phyloP scores from a whole-genome alignment of 1,140 invertebrate species.

The Nasonia vitripennis region DNA sequence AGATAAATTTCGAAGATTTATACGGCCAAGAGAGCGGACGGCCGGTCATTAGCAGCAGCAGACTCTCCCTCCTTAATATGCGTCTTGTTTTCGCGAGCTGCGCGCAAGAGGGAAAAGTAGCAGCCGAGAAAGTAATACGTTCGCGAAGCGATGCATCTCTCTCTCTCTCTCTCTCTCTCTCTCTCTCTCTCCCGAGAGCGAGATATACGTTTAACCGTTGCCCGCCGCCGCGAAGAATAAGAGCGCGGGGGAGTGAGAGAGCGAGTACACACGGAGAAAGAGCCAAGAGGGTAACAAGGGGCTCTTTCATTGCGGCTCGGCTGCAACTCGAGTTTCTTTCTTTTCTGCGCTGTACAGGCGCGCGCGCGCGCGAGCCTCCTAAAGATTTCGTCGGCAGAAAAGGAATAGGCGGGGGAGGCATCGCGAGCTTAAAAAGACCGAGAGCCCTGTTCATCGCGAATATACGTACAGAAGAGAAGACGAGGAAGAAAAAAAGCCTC shows the following conservation, averaged over 20 bases:
- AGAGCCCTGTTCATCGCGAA: neutral
- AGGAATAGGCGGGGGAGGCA: slow-evolving; percentile 47
- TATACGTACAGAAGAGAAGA: neutral
- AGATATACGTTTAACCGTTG: slow-evolving; percentile 30
- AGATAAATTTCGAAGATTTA: slow-evolving; percentile 51
- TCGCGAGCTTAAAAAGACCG: neutral
- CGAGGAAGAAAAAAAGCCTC: neutral
- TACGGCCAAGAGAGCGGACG: neutral
- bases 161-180: neutral
- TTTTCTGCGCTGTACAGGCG: slow-evolving; percentile 16
- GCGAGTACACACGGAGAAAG: slow-evolving; percentile 17
- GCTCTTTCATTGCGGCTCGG: slow-evolving; percentile 64
- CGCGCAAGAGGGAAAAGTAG: slow-evolving; percentile 10
- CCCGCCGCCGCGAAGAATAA: neutral
- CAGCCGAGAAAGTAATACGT: slow-evolving; percentile 30
- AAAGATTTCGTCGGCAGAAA: slow-evolving; percentile 60
- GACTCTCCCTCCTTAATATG: slow-evolving; percentile 16
- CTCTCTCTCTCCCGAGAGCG: neutral
- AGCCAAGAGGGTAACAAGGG: slow-evolving; percentile 63
- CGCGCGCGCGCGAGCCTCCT: slow-evolving; percentile 35
- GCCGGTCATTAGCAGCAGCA: slow-evolving; percentile 32
- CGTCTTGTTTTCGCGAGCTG: slow-evolving; percentile 25
- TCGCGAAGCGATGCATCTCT: slow-evolving; percentile 13
- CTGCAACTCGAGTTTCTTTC: slow-evolving; percentile 43
- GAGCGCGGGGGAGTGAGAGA: neutral